These are phyloP conservation scores for Myoxocephalus aenaeus DNA, from an alignment of 2,797 vertebrate genomes.

Conservation along the genomic window DNA sequence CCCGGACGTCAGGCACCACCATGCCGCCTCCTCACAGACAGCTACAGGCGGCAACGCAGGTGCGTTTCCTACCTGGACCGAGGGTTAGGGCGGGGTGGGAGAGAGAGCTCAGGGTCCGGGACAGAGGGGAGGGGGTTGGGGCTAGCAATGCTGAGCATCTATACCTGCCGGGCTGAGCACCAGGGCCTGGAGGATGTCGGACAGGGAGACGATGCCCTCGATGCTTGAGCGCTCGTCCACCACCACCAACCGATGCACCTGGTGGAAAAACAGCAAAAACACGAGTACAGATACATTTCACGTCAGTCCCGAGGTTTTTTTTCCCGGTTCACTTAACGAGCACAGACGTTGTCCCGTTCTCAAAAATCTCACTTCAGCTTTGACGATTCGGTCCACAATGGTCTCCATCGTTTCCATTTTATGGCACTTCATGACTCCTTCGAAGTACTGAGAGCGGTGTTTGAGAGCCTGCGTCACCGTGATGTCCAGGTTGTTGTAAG, in stretches of 20 bases:
- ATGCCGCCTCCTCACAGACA: constrained; percentile 42
- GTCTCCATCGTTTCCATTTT: constrained; percentile 97
- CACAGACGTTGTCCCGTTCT: background rate
- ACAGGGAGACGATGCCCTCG: constrained; percentile 97
- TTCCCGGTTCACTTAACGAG: background rate
- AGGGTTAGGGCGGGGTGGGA: constrained; percentile 63
- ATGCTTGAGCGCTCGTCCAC: constrained; percentile 89
- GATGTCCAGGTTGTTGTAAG: constrained; percentile 98
- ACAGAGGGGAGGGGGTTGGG: constrained; percentile 48
- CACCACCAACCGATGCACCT: constrained; percentile 86
- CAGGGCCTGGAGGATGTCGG: constrained; percentile 97
- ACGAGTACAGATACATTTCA: background rate
- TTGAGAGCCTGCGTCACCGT: constrained; percentile 97
- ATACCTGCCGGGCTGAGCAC: constrained; percentile 98
- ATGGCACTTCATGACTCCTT: constrained; percentile 97
- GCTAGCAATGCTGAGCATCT: constrained; percentile 78
- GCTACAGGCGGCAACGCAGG: constrained; percentile 29
- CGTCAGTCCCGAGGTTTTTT: background rate
- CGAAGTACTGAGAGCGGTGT: constrained; percentile 98
- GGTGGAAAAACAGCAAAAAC: background rate
- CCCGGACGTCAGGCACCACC: constrained; percentile 41
- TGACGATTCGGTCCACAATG: constrained; percentile 97
- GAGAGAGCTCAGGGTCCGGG: constrained; percentile 67
- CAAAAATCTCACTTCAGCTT: constrained; percentile 91
- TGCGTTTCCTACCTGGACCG: constrained; percentile 75